phyloP scores from a whole-genome alignment of 2,888 invertebrate genomes.

The Protodeltote pygarga region DNA sequence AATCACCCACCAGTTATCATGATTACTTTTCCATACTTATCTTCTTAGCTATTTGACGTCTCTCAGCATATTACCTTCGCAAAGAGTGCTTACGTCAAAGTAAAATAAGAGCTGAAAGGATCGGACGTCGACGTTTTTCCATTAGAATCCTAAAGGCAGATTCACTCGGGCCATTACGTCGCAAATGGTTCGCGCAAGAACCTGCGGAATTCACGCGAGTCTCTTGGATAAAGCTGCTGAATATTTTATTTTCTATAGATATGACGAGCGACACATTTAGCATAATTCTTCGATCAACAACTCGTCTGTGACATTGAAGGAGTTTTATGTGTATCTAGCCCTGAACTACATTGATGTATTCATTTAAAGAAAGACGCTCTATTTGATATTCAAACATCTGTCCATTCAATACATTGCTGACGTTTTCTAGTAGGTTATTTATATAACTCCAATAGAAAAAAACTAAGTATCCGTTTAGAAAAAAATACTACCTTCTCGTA shows the following conservation, averaged over 20 bases:
- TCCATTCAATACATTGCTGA: too few relatives aligned
- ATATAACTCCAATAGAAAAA: too few relatives aligned
- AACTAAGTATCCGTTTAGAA: too few relatives aligned
- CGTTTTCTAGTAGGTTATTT: too few relatives aligned
- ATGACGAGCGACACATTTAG: conserved; percentile 60
- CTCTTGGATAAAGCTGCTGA: conserved; percentile 53
- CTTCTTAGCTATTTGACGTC: too few relatives aligned
- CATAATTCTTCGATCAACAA: conserved; percentile 68
- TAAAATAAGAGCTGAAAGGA: conserved; percentile 58
- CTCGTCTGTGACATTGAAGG: conserved; percentile 61
- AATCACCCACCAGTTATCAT: too few relatives aligned
- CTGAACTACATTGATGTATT: conserved; percentile 60
- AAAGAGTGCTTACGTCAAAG: conserved; percentile 38
- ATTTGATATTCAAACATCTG: conserved; percentile 7
- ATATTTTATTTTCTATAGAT: conserved; percentile 48
- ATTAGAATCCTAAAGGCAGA: conserved; percentile 65
- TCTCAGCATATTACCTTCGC: conserved; percentile 32
- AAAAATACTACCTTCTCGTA: too few relatives aligned
- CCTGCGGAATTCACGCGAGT: conserved; percentile 60
- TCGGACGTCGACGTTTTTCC: conserved; percentile 68
- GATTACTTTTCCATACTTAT: conserved; percentile 22
- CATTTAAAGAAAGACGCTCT: conserved; percentile 13
- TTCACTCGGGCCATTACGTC: conserved; percentile 68
- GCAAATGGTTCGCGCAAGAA: conserved; percentile 68
- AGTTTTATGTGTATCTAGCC: conserved; percentile 61